These are phyloP conservation scores for Drosophila conformis DNA, from an alignment of 2,888 invertebrate genomes.

Conservation along the genomic window DNA sequence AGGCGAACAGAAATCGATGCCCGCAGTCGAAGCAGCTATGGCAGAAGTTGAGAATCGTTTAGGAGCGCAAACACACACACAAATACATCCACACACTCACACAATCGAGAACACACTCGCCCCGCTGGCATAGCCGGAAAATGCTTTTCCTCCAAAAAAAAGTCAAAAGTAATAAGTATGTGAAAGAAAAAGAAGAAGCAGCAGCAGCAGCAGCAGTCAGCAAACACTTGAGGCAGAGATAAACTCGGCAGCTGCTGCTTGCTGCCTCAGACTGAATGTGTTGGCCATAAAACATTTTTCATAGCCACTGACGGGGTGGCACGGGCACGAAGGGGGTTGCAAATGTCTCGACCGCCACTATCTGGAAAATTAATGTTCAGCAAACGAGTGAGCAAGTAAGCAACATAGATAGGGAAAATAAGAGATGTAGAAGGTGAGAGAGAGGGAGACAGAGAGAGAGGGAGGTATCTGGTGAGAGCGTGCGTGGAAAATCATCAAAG, in stretches of 20 bases:
- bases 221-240: conserved; percentile 62
- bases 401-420: neutral
- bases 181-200: conserved; percentile 54
- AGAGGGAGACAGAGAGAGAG: conserved; percentile 5
- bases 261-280: conserved; percentile 27
- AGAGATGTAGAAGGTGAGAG: conserved; percentile 8
- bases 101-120: conserved; percentile 22
- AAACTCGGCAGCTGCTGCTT: conserved; percentile 42
- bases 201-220: conserved; percentile 31
- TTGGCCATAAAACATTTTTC: conserved; percentile 74
- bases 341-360: conserved; percentile 64
- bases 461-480: conserved; percentile 28
- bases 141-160: conserved; percentile 76
- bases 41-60: conserved; percentile 68
- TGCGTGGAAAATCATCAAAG: conserved; percentile 81
- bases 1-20: conserved; percentile 75
- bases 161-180: conserved; percentile 77
- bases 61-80: conserved; percentile 56
- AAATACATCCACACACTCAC: conserved; percentile 18
- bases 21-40: conserved; percentile 45
- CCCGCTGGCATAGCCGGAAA: conserved; percentile 52
- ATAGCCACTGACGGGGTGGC: conserved; percentile 36
- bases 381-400: conserved; percentile 13
- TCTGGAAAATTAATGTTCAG: conserved; percentile 68
- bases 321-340: conserved; percentile 61